phyloP scores from a whole-genome alignment of 2,797 vertebrate genomes.

The Pteronotus mesoamericanus region DNA sequence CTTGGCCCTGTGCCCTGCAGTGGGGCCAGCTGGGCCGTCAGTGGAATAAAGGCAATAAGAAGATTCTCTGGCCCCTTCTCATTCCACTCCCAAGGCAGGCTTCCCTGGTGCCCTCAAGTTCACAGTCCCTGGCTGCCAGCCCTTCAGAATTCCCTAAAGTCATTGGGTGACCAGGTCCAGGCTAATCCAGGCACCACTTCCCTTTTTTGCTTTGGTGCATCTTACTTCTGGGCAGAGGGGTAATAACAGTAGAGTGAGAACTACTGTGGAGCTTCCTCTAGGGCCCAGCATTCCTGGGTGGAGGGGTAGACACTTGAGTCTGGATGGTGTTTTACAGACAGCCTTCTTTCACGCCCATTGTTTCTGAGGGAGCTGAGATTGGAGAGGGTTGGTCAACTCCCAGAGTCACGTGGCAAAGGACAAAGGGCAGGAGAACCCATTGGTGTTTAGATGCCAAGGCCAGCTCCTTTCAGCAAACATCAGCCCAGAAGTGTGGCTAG shows the following conservation, averaged over 20 bases:
- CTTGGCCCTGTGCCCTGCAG: slow-evolving; percentile 53
- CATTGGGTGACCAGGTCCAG: neutral
- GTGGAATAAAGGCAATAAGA: slow-evolving; percentile 87
- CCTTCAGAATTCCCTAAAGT: neutral
- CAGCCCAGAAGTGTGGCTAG: neutral
- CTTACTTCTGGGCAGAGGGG: neutral
- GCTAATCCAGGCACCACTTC: neutral
- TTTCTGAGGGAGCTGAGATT: neutral
- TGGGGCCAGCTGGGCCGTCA: slow-evolving; percentile 65
- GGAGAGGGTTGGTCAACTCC: neutral
- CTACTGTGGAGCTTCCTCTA: neutral
- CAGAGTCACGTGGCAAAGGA: neutral
- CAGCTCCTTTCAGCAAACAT: neutral
- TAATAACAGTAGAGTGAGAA: neutral
- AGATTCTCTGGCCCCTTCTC: slow-evolving; percentile 67
- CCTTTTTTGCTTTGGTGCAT: neutral
- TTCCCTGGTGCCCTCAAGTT: neutral
- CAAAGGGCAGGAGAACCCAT: neutral
- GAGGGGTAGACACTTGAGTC: neutral
- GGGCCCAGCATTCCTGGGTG: neutral
- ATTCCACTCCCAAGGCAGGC: neutral
- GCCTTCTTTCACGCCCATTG: neutral
- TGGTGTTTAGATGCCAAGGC: neutral
- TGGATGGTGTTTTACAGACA: neutral
- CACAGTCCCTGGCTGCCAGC: neutral